Evolutionary conservation across 2,113 vertebrate species (phyloP).

Genomic region (Aleadryas rufinucha): DNA sequence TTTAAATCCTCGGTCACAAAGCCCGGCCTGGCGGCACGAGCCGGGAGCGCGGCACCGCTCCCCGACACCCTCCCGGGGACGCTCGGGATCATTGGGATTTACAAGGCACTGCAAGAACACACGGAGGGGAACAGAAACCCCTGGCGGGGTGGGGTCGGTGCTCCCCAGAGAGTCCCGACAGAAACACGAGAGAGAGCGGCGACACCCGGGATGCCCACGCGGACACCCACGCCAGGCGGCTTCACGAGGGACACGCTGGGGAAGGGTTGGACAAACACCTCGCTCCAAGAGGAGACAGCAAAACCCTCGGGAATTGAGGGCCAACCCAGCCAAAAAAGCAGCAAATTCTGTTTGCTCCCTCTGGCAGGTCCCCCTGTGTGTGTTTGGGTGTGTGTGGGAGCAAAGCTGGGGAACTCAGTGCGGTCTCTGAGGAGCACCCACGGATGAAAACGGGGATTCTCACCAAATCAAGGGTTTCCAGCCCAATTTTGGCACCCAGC

Average conservation of each 20-base stretch:
- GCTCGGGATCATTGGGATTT: not conserved
- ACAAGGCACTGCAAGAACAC: slow-evolving; percentile 56
- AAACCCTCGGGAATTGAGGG: not conserved
- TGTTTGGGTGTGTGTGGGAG: too few species aligned
- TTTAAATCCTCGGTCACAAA: slow-evolving; percentile 29
- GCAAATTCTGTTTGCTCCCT: fast-evolving
- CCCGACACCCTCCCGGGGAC: not conserved
- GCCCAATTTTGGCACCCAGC: not conserved
- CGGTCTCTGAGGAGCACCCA: not conserved
- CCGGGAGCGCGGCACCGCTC: not conserved
- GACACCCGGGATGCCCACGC: not conserved
- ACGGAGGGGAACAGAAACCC: not conserved
- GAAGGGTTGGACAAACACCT: not conserved
- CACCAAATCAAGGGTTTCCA: not conserved
- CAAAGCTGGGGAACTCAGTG: not conserved
- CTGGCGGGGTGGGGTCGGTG: not conserved
- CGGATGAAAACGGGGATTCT: fast-evolving
- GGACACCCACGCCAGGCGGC: fast-evolving
- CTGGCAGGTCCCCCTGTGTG: not conserved
- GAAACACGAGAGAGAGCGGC: not conserved
- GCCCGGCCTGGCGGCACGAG: not conserved
- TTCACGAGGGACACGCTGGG: not conserved
- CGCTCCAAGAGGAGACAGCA: not conserved
- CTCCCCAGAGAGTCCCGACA: not conserved
- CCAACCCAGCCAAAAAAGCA: fast-evolving